Conservation (phyloP, 1,140 invertebrate genomes). For the Heliconius congener region DNA sequence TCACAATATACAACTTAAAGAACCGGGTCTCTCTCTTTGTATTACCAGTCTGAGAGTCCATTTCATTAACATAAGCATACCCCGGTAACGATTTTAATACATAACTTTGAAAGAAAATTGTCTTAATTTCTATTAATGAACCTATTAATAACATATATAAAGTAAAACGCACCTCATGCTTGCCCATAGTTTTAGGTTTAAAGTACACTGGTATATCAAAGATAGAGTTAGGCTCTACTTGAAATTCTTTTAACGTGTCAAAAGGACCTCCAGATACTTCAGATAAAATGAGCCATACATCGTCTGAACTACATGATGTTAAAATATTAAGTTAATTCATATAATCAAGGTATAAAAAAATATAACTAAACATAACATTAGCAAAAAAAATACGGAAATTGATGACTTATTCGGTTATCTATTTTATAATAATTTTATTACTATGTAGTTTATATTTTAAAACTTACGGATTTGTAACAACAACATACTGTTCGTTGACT, state of each 20-base stretch:
- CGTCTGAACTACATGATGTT: slow-evolving; percentile 58
- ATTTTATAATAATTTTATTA: not conserved
- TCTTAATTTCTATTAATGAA: not conserved
- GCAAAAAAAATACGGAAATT: too few relatives aligned
- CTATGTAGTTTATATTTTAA: not conserved
- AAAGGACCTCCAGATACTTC: slow-evolving; percentile 69
- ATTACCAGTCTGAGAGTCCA: too few relatives aligned
- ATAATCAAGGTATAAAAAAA: not conserved
- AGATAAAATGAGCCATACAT: slow-evolving; percentile 66
- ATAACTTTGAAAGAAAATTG: not conserved
- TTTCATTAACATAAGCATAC: too few relatives aligned
- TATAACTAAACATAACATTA: too few relatives aligned
- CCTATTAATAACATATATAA: not conserved
- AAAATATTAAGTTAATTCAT: not conserved
- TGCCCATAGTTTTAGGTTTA: slow-evolving; percentile 66
- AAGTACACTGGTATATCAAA: slow-evolving; percentile 69
- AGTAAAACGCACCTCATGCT: slow-evolving; percentile 59
- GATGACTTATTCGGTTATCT: too few relatives aligned
- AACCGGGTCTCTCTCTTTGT: too few relatives aligned
- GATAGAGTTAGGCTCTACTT: slow-evolving; percentile 64
- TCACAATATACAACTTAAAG: too few relatives aligned
- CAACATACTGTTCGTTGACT: slow-evolving; percentile 54
- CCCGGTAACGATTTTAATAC: too few relatives aligned
- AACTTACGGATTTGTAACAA: slow-evolving; percentile 68
- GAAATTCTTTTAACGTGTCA: slow-evolving; percentile 65